phyloP scores from a whole-genome alignment of 2,888 invertebrate genomes.

The Thelaira solivaga region DNA sequence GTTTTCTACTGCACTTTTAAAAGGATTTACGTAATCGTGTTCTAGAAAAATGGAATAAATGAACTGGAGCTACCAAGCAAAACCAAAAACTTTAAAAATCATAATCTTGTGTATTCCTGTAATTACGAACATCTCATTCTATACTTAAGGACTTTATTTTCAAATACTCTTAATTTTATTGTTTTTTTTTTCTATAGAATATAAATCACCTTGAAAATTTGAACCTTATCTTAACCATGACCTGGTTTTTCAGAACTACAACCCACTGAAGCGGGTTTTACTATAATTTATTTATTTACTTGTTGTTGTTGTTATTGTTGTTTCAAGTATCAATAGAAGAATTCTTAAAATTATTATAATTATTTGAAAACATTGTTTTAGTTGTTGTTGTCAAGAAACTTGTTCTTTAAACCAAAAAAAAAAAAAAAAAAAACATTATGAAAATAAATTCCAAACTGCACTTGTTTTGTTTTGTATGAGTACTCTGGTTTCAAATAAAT shows the following conservation, averaged over 20 bases:
- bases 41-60: too few relatives aligned
- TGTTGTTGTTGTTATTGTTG: too few relatives aligned
- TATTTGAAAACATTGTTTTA: conserved; percentile 23
- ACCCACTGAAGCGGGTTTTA: conserved; percentile 23
- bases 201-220: conserved; percentile 17
- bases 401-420: conserved; percentile 29
- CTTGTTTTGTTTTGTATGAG: too few relatives aligned
- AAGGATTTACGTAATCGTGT: too few relatives aligned
- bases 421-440: not conserved
- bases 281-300: not conserved
- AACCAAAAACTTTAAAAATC: too few relatives aligned
- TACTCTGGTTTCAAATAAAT: conserved; percentile 15
- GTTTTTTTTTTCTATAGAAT: too few relatives aligned
- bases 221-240: conserved; percentile 28
- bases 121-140: too few relatives aligned
- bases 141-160: too few relatives aligned
- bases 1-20: too few relatives aligned
- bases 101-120: too few relatives aligned
- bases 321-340: not conserved
- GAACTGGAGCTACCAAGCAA: too few relatives aligned
- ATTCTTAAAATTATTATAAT: conserved; percentile 51
- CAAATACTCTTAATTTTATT: too few relatives aligned
- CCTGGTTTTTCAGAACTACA: conserved; percentile 26
- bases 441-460: conserved; percentile 41
- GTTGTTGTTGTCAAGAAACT: not conserved